These are phyloP conservation scores for Lissocephala sabroskyi DNA, from an alignment of 2,888 invertebrate species.

Conservation along the genomic window DNA sequence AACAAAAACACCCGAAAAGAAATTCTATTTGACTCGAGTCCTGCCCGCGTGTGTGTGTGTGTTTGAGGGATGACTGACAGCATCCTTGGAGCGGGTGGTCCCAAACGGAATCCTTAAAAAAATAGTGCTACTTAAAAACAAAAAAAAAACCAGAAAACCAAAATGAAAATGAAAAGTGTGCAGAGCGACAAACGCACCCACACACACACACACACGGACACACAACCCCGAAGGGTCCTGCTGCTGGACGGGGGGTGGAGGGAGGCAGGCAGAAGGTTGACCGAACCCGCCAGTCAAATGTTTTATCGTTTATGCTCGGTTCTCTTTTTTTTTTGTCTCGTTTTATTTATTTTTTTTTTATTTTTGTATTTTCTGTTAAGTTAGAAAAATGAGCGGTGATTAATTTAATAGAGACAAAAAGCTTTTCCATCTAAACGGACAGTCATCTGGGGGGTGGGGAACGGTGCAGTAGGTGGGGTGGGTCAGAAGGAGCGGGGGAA, in stretches of 20 bases:
- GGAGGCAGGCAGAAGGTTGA: too few relatives aligned
- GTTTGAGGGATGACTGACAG: too few relatives aligned
- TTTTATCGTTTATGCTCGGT: conserved; percentile 54
- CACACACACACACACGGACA: too few relatives aligned
- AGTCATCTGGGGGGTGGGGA: background rate
- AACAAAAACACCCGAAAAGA: conserved; percentile 51
- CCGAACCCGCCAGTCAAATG: too few relatives aligned
- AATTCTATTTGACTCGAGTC: conserved; percentile 36
- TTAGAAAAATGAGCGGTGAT: conserved; percentile 69
- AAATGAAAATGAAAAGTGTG: conserved; percentile 26
- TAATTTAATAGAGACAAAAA: conserved; percentile 70
- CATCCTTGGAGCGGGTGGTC: too few relatives aligned
- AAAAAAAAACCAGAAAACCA: conserved; percentile 32
- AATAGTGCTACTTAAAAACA: conserved; percentile 61
- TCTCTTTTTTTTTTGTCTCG: conserved; percentile 18
- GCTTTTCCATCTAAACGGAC: conserved; percentile 44
- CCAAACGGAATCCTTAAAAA: conserved; percentile 59
- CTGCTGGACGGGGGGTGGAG: too few relatives aligned
- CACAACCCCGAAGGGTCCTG: too few relatives aligned
- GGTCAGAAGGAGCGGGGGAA: conserved; percentile 1
- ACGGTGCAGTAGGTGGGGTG: conserved; percentile 2
- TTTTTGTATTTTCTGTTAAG: conserved; percentile 58
- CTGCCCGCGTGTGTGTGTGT: conserved; percentile 2
- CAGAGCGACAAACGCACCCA: conserved; percentile 2
- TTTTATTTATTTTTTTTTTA: conserved; percentile 35